Conservation (phyloP, 2,113 vertebrate genomes). For the Scopus umbretta region DNA sequence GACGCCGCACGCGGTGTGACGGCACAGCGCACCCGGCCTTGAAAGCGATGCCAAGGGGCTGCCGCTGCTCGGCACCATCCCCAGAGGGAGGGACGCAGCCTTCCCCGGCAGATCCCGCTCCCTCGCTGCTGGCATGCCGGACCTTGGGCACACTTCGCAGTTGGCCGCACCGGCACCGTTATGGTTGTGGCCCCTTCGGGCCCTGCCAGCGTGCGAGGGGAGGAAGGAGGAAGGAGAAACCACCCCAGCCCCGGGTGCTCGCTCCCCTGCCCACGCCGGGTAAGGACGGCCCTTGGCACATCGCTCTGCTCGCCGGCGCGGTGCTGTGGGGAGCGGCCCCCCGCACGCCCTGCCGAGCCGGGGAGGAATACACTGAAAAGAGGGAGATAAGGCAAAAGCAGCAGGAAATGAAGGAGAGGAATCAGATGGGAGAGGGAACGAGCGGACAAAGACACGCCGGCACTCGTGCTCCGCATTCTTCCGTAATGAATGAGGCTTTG, state of each 20-base stretch:
- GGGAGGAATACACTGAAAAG: neutral
- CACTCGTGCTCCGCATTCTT: neutral
- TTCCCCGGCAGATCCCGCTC: neutral
- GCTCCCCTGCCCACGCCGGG: neutral
- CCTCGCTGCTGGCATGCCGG: neutral
- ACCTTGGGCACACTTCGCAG: neutral
- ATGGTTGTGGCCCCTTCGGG: accelerated
- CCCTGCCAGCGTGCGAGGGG: neutral
- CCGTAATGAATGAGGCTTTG: neutral
- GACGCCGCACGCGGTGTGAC: neutral
- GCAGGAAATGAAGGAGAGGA: neutral
- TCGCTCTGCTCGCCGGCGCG: accelerated
- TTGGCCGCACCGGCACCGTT: neutral
- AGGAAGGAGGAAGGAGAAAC: neutral
- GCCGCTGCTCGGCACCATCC: neutral
- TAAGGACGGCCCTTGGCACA: neutral
- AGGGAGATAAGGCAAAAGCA: neutral
- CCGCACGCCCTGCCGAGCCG: accelerated
- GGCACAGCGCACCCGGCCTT: neutral
- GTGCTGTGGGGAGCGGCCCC: neutral
- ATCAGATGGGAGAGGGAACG: neutral
- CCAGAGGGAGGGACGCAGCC: neutral
- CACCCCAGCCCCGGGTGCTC: neutral
- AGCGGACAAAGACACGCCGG: neutral
- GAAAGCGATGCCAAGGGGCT: neutral